Base-by-base conservation (phyloP, 1,140 invertebrate genomes). In the Euschistus heros region DNA sequence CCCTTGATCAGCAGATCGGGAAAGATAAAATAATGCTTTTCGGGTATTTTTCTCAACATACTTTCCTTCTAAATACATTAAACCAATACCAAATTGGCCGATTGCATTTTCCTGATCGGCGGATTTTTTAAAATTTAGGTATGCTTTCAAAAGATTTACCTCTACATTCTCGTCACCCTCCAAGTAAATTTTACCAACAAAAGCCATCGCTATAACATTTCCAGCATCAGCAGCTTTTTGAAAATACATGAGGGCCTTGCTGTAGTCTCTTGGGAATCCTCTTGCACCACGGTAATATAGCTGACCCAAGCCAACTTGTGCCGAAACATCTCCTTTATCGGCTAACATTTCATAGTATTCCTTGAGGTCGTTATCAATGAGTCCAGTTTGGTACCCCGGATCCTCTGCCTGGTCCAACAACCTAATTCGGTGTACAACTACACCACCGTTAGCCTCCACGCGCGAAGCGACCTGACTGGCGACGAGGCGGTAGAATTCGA, bases 211-310 rank as follows among this genome's bases (percentile, higher is more conserved):
- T 70, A 95, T 86, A 6, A 92, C 83, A 81, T 94, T 97, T 26
- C 92, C 94, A 33, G 91, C 86, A 74, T 97, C 91, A 0, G 94
- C 94, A 0, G 96, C 96, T 76, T 91, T 87, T 37, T 84, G 82
- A 75, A 98, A 98, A 79, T 98, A 98, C 74, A 94, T 86, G 65
- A 92, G 76, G 7, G 94, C 93, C 74, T 90, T 87, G 71, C 86
- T 82, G 72, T 93, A 87, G 80, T 98, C 92, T 66, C 95, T 83
- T 30, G 91, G 85, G 15, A 94, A 92, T n/a, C 94, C 94, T 73
- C 93, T 83, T 13, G 94, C 94, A 24, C 96, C 96, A 77, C 97
- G 94, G 78, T 96, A 97, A 78, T 98, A 94, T n/a, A 99, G 78
- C 74, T 98, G 94, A 0, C 95, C 96, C 0, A 99, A 78, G 0